phyloP scores from a whole-genome alignment of 1,140 invertebrate genomes.

The Scaptomyza pallida region DNA sequence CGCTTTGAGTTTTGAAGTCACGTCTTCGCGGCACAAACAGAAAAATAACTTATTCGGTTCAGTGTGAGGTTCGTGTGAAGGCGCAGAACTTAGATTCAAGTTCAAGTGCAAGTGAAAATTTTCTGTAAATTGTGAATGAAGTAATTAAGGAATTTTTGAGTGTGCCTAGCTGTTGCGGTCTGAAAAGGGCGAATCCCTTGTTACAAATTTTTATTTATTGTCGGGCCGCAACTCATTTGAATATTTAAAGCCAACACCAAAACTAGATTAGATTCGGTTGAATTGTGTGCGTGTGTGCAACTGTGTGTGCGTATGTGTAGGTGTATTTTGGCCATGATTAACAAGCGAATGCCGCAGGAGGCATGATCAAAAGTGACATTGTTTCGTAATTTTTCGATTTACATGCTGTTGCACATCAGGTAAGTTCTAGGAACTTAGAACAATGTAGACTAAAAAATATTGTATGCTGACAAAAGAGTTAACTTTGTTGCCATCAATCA shows the following conservation, averaged over 20 bases:
- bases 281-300: slow-evolving; percentile 17
- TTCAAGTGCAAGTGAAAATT: slow-evolving; percentile 11
- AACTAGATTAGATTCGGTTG: slow-evolving; percentile 39
- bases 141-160: background rate
- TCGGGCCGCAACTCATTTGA: slow-evolving; percentile 63
- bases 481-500: too few species aligned
- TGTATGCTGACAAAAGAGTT: too few species aligned
- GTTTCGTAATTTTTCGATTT: slow-evolving; percentile 76
- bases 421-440: slow-evolving; percentile 37
- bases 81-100: slow-evolving; percentile 1
- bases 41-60: too few species aligned
- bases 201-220: slow-evolving; percentile 59
- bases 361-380: slow-evolving; percentile 74
- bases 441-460: too few species aligned
- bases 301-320: slow-evolving; percentile 20
- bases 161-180: slow-evolving; percentile 2
- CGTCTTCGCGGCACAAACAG: slow-evolving; percentile 28
- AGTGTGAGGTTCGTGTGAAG: slow-evolving; percentile 1
- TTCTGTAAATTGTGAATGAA: background rate
- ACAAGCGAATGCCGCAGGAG: slow-evolving; percentile 48
- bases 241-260: slow-evolving; percentile 48
- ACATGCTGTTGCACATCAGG: slow-evolving; percentile 69
- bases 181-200: slow-evolving; percentile 18
- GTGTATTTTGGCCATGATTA: slow-evolving; percentile 57
- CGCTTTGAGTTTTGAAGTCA: slow-evolving; percentile 23